Evolutionary conservation across 2,888 invertebrate genomes (phyloP).

Genomic region (Bugulina stolonifera): DNA sequence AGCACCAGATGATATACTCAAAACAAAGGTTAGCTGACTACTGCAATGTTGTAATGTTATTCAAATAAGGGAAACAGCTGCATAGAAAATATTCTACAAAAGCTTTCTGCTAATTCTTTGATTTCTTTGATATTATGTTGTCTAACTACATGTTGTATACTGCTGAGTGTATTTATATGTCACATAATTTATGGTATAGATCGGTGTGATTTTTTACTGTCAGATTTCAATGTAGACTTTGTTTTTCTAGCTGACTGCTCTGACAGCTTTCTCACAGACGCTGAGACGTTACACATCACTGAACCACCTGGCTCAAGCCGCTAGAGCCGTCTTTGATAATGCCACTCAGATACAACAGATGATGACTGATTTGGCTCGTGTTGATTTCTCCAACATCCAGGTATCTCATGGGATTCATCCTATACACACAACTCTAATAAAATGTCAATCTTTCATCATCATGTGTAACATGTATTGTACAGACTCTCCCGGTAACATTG

Average conservation of each 20-base stretch:
- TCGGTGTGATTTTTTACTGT: too few species aligned
- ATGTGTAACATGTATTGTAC: too few species aligned
- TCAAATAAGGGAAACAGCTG: not conserved
- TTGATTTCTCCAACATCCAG: conserved; percentile 94
- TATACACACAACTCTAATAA: too few species aligned
- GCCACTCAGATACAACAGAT: conserved; percentile 91
- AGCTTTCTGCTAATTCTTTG: not conserved
- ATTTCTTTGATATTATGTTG: not conserved
- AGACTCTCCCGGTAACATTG: too few species aligned
- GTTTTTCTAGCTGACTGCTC: conserved; percentile 64
- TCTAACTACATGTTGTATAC: too few species aligned
- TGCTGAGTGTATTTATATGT: too few species aligned
- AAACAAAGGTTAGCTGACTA: conserved; percentile 64
- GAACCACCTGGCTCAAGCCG: conserved; percentile 92
- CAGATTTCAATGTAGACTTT: too few species aligned
- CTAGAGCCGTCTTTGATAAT: conserved; percentile 89
- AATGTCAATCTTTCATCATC: too few species aligned
- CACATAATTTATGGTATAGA: too few species aligned
- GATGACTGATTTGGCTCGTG: conserved; percentile 89
- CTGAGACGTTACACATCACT: conserved; percentile 90
- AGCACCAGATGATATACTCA: conserved; percentile 73
- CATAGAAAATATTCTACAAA: not conserved
- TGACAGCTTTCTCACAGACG: conserved; percentile 87
- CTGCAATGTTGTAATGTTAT: not conserved
- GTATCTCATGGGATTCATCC: conserved; percentile 49